phyloP scores from a whole-genome alignment of 2,888 invertebrate genomes.

The Euclidia mi region DNA sequence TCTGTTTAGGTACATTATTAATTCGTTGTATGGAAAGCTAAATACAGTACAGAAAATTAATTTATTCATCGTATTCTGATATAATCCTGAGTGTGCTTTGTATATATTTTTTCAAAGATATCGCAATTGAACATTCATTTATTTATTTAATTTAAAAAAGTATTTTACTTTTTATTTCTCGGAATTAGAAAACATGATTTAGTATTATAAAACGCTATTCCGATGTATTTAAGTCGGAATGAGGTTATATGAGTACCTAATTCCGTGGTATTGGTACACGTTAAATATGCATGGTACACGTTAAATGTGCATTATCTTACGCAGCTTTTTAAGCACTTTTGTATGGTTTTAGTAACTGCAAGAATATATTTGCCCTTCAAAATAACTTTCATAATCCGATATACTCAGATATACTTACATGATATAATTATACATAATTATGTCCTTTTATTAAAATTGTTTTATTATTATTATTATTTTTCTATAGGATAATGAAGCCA shows the following conservation, averaged over 20 bases:
- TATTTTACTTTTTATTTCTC: not conserved
- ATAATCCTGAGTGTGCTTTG: not conserved
- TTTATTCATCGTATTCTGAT: not conserved
- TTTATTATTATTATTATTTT: too few species aligned
- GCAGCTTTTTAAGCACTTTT: too few species aligned
- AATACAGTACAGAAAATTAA: not conserved
- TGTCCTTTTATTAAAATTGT: too few species aligned
- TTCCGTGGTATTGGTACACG: not conserved
- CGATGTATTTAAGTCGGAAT: constrained; percentile 3
- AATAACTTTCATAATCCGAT: too few species aligned
- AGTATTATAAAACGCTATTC: not conserved
- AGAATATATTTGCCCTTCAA: too few species aligned
- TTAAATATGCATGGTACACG: not conserved
- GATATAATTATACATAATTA: too few species aligned
- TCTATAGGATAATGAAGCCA: too few species aligned
- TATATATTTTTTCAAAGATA: not conserved
- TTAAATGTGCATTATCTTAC: constrained; percentile 1
- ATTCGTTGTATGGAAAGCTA: not conserved
- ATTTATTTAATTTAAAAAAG: not conserved
- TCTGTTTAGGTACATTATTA: not conserved
- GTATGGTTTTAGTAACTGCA: too few species aligned
- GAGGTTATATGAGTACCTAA: not conserved
- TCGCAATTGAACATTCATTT: not conserved
- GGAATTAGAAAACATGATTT: not conserved
- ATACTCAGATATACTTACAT: too few species aligned